These are phyloP conservation scores for Acronicta psi DNA, from an alignment of 2,888 invertebrate genomes.

Conservation along the genomic window DNA sequence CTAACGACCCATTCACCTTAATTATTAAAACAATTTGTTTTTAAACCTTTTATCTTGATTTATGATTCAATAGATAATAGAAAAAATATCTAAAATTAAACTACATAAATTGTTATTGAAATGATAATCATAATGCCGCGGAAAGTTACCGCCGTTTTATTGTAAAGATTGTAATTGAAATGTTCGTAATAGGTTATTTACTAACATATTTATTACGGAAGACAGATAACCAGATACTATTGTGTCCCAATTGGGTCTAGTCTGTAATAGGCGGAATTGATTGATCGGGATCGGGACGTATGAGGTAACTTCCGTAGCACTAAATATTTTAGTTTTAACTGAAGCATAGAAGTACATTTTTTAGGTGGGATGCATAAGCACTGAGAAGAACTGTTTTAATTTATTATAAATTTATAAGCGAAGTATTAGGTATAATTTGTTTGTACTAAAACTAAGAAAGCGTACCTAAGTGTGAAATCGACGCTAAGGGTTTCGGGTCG, in stretches of 20 bases:
- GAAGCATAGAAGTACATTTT: background rate
- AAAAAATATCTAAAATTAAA: too few relatives aligned
- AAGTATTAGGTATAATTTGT: too few relatives aligned
- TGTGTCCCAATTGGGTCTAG: background rate
- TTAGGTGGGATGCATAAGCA: too few relatives aligned
- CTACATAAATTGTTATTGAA: background rate
- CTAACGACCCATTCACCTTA: conserved; percentile 2
- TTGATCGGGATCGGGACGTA: background rate
- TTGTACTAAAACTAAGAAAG: too few relatives aligned
- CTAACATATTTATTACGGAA: too few relatives aligned
- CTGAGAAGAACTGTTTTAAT: too few relatives aligned
- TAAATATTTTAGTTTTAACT: background rate
- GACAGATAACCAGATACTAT: too few relatives aligned
- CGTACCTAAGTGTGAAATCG: too few relatives aligned
- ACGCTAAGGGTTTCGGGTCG: too few relatives aligned
- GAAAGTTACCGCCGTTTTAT: background rate
- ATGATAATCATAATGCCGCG: background rate
- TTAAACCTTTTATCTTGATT: background rate
- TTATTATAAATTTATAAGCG: too few relatives aligned
- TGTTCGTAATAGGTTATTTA: too few relatives aligned
- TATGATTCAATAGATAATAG: background rate
- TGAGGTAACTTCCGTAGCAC: too few relatives aligned
- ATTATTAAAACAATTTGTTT: background rate
- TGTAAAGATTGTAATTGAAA: background rate
- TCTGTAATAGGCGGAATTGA: background rate